phyloP scores from a whole-genome alignment of 2,888 invertebrate species.

The Ophion ventricosus region DNA sequence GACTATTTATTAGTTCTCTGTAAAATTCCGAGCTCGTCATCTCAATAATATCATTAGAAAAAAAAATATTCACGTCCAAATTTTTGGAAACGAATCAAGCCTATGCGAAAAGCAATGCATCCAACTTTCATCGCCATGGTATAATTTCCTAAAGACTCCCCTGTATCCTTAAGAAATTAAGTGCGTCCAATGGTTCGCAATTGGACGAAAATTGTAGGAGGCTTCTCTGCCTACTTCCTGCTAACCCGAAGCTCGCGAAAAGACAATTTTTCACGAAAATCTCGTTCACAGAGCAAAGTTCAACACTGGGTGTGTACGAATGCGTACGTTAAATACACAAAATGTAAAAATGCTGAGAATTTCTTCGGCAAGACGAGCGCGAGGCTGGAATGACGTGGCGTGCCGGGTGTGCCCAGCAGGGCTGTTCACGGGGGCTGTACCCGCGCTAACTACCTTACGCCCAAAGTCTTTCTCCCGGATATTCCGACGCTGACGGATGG shows the following conservation, averaged over 20 bases:
- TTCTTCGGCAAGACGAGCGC: conserved; percentile 52
- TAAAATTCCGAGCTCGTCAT: no score
- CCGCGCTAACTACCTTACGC: conserved; percentile 79
- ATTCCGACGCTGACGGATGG: conserved; percentile 82
- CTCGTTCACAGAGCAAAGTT: neutral
- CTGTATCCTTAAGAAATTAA: neutral
- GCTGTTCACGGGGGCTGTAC: conserved; percentile 31
- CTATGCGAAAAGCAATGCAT: no score
- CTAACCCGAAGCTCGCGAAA: neutral
- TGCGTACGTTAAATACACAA: conserved; percentile 18
- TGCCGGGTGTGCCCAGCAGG: conserved; percentile 63
- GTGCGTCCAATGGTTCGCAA: neutral
- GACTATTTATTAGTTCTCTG: no score
- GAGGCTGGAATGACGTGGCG: conserved; percentile 46
- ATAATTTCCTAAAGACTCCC: no score
- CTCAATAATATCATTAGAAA: no score
- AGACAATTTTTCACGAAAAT: conserved; percentile 19
- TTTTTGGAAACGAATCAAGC: no score
- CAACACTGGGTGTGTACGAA: neutral
- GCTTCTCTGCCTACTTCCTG: neutral
- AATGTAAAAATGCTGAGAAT: conserved; percentile 52
- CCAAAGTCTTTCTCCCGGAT: conserved; percentile 74
- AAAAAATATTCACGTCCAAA: no score
- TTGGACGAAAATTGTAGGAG: neutral
- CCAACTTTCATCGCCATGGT: no score